Base-by-base conservation (phyloP, 2,888 invertebrate species). In the Idaea biselata region DNA sequence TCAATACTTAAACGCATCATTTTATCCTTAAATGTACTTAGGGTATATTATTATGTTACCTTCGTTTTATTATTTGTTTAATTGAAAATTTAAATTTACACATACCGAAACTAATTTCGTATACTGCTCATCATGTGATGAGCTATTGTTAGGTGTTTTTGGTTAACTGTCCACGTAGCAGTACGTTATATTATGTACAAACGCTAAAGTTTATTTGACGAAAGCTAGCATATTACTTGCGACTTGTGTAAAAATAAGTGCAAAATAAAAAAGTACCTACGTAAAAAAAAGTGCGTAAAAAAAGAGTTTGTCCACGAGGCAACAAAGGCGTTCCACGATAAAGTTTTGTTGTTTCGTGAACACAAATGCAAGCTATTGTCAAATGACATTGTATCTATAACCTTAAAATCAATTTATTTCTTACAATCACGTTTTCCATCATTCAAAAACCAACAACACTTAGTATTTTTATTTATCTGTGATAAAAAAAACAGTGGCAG, bases 401-500 rank as follows among this genome's bases (percentile, higher is more conserved):
- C 11, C 14, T 44, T 44, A 2, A 44, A 3, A 44, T 44, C 11
- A 11, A 44, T 8, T 44, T 44, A 44, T 44, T 44, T 44, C 11
- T 8, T 44, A 14, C 44, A 44, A 44, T 44, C 44, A 44, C 44
- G 44, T 44, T 44, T 3, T 44, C 44, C 14, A 44, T 44, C 44
- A 44, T 3, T 44, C 44, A 8, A 44, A 44, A 44, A 44, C n/a
- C 25, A 25, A 33, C 0, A 44, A 44, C 44, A 8, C 8, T 44
- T 44, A 44, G 44, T 8, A 44, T 44, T 53, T 60, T 53, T 58
- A 63, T 61, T 64, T 56, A 17, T 59, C 65, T 65, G 65, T 63
- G 65, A 65, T 65, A 65, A 55, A 58, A 59, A 18, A 11, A 59
- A 58, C 32, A 18, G 57, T 32, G 44, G 32, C 60, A 33, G 59